Base-by-base conservation (phyloP, 2,888 invertebrate genomes). In the Synanthedon vespiformis region DNA sequence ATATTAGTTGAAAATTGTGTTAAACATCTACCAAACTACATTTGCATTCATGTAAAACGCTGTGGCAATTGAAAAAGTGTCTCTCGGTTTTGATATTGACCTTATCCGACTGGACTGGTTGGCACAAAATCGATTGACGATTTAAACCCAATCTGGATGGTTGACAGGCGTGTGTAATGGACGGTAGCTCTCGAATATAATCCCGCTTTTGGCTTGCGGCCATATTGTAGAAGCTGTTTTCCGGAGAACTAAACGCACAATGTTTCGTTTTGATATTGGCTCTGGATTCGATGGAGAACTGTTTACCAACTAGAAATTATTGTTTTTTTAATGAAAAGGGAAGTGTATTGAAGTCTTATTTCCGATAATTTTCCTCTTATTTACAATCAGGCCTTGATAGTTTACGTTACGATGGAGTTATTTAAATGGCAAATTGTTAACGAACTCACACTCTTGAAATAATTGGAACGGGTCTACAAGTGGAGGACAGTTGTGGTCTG, bases 401-500 rank as follows among this genome's bases (percentile, higher is more conserved):
- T 10, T 34, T 34, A 34, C 34, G 34, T 10, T 34, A 34, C 34
- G 34, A 10, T 34, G 34, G 18, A 49, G 48, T 22, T 22, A 22
- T 22, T 22, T 22, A 22, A 22, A 22, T 22, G 5, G 5, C 22
- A 22, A 22, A 22, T 22, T 13, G 44, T 40, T 48, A 55, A 41
- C 49, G 40, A 48, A 50, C 51, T 44, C 12, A 54, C 52, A 44
- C 47, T 22, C 14, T 70, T 63, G 60, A 55, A 61, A 56, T 58
- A 55, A 55, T 55, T 54, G 57, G 53, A 58, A 61, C 59, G 59
- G 58, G 22, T 57, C 57, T 59, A 58, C 57, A 53, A 51, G 58
- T 59, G 48, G 62, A 67, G 66, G 62, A 66, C 67, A 61, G 57
- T 58, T 67, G 75, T 58, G 77, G 79, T 72, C 58, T 73, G 74